Evolutionary conservation across 2,113 vertebrate genomes (phyloP).

Genomic region (Bubo blakistoni): DNA sequence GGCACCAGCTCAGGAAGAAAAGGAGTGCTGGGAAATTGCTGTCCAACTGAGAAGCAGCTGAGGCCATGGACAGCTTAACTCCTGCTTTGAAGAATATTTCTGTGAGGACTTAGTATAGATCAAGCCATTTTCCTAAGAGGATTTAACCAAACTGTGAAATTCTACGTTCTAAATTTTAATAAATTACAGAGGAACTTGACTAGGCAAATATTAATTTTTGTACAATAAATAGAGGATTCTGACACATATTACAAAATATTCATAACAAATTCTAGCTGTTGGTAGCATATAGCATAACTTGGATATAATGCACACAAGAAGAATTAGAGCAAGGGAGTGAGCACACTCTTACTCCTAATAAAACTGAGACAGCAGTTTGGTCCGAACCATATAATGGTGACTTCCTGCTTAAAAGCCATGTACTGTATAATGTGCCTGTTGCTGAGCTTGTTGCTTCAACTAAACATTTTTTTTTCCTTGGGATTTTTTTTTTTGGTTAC

Average conservation of each 20-base stretch:
- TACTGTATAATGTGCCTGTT: background rate
- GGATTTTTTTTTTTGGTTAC: background rate
- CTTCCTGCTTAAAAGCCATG: too few relatives aligned
- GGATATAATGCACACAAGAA: background rate
- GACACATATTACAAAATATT: background rate
- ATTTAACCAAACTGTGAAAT: background rate
- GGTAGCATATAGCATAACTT: background rate
- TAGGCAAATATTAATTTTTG: background rate
- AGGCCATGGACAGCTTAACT: background rate
- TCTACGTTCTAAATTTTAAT: background rate
- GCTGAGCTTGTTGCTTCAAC: background rate
- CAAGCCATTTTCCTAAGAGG: background rate
- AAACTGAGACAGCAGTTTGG: background rate
- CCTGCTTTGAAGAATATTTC: background rate
- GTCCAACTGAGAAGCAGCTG: background rate
- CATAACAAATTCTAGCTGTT: background rate
- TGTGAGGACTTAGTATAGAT: background rate
- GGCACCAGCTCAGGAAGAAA: background rate
- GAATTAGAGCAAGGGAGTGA: background rate
- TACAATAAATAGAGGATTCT: background rate
- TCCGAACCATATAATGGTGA: too few relatives aligned
- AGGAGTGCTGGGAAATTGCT: background rate
- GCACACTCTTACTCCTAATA: background rate
- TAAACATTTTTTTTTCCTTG: background rate
- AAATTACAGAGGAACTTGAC: background rate